Base-by-base conservation (phyloP, 2,113 vertebrate genomes). In the Merops nubicus region DNA sequence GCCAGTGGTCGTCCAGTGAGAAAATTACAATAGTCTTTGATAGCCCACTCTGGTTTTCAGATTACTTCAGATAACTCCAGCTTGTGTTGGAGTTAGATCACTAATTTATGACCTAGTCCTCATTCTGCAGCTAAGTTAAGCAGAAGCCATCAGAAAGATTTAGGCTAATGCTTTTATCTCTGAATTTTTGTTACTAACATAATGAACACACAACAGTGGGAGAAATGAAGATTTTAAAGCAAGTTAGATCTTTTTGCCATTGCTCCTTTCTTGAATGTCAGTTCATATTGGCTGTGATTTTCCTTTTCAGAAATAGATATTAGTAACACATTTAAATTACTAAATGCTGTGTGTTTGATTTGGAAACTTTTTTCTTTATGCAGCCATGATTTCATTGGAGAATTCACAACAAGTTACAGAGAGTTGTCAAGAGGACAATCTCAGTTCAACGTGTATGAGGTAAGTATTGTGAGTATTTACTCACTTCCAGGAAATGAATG, bases 331-430 rank as follows among this genome's bases (percentile, higher is more conserved):
- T 59, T 83, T 65, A 69, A 78, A 69, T 77, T 64, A 57, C 16
- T 78, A 59, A 88, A 48, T 42, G 5, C 15, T 79, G 9, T 93
- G 19, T 22, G 40, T 90, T 48, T 95, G 60, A 62, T 87, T 28
- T 87, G 15, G 13, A 95, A 84, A 15, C 36, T 88, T 80, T 81
- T 77, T 33, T 59, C n/a, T 87, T 40, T 43, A 40, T 84, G 60
- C 81, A 99, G 99, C 93, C 99, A 99, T 80, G 99, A 99, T 98
- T 99, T 99, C 93, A 99, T 99, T 4, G 99, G 99, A 56, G 99
- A 99, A 97, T 99, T 99, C 98, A 99, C 99, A 97, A 99, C 99
- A 94, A 99, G 99, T 97, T 99, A 99, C 97, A 99, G 99, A 91
- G 99, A 99, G 92, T 84, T 99, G 75, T 99, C 99, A 1, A 98